phyloP scores from a whole-genome alignment of 2,797 vertebrate genomes.

The Alfaro cultratus region DNA sequence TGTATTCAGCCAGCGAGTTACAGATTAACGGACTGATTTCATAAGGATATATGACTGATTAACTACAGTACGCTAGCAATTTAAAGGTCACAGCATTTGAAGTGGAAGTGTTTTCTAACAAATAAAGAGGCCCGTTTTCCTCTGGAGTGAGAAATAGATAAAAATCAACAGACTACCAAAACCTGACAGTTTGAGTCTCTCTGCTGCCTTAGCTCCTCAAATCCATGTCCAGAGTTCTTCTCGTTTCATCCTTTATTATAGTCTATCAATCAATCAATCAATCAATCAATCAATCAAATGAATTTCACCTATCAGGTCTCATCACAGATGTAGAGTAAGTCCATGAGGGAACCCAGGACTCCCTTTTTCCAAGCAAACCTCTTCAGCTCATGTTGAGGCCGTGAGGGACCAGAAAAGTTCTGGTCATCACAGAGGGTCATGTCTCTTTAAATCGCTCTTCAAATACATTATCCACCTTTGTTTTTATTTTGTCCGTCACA shows the following conservation, averaged over 20 bases:
- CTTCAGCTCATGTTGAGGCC: background rate
- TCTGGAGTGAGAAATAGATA: background rate
- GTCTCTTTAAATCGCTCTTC: background rate
- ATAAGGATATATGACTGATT: too few relatives aligned
- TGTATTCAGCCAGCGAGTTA: background rate
- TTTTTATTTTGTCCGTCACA: too few relatives aligned
- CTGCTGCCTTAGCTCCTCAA: background rate
- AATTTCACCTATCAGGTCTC: background rate
- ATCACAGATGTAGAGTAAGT: background rate
- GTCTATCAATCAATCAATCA: background rate
- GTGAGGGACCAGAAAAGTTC: background rate
- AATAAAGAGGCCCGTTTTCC: background rate
- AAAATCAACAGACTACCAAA: background rate
- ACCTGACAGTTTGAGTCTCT: background rate
- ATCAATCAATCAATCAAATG: background rate
- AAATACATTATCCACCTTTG: too few relatives aligned
- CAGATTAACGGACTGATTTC: constrained; percentile 1
- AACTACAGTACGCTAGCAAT: too few relatives aligned
- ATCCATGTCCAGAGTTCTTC: background rate
- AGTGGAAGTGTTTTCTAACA: too few relatives aligned
- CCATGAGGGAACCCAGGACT: background rate
- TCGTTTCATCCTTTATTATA: background rate
- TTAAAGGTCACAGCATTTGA: background rate
- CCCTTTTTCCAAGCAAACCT: background rate
- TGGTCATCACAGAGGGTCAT: background rate